phyloP scores from a whole-genome alignment of 2,113 vertebrate genomes.

The Phaethon lepturus region DNA sequence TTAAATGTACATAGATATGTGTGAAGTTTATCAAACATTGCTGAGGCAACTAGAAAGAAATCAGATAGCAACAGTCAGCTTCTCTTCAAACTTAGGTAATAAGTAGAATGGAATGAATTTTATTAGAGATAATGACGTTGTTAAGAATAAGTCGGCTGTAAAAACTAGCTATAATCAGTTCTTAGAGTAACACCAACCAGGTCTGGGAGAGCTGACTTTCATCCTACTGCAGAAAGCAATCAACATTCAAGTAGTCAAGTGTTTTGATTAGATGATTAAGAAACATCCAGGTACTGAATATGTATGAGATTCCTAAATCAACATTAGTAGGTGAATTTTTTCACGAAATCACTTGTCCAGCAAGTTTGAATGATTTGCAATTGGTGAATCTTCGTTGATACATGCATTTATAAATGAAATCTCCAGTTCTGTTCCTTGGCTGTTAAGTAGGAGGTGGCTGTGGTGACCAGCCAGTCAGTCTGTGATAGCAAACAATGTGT shows the following conservation, averaged over 20 bases:
- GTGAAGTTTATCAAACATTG: background rate
- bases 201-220: slow-evolving; percentile 62
- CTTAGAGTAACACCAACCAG: slow-evolving; percentile 54
- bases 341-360: slow-evolving; percentile 58
- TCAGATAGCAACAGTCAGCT: background rate
- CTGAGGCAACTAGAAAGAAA: background rate
- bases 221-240: slow-evolving; percentile 70
- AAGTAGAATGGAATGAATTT: slow-evolving; percentile 28
- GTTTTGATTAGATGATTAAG: slow-evolving; percentile 75
- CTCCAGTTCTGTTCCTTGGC: background rate
- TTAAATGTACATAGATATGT: background rate
- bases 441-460: background rate
- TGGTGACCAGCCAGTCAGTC: background rate
- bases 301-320: slow-evolving; percentile 61
- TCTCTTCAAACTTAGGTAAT: slow-evolving; percentile 9
- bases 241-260: slow-evolving; percentile 68
- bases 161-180: slow-evolving; percentile 20
- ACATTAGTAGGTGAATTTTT: background rate
- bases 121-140: slow-evolving; percentile 18
- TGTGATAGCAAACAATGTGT: background rate
- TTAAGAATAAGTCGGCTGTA: slow-evolving; percentile 31
- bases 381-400: slow-evolving; percentile 12
- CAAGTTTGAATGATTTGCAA: slow-evolving; percentile 24
- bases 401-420: background rate
- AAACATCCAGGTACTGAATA: slow-evolving; percentile 65